Evolutionary conservation across 1,140 invertebrate genomes (phyloP), one percentile per base, ranked within the genome.

Genomic region (Pristionchus pacificus): DNA sequence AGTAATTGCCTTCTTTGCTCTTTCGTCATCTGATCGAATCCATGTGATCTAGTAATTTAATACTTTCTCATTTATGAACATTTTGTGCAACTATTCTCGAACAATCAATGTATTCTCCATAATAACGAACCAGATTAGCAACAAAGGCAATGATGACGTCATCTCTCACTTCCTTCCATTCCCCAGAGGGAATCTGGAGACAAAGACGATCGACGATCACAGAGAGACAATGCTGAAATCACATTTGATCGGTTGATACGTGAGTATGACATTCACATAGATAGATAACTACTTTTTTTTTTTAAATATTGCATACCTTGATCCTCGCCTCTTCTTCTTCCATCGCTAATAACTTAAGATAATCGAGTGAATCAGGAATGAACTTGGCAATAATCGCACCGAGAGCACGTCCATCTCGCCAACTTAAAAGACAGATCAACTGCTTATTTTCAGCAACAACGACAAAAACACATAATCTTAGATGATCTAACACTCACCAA

Each of bases 331-430:
- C 33, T 24, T 58, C 38, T 33, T 78, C 61, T 19, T 27, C 62
- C 19, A 61, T 62, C 25, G 38, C 49, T 29, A 60, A 33, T 15
- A 78, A n/a, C 1, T 30, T 1, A 10, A 60, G 6, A 31, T 58
- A 75, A 38, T 77, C 38, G 3, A 70, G n/a, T 19, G 78, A 59
- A 31, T 81, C 79, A 10, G 33, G 49, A 2, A 66, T 31, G 63
- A 77, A 81, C 66, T 78, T 74, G 58, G 66, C 61, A n/a, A 81
- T 28, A n/a, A 79, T 38, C 0, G 71, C 77, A 33, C 75, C 75
- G 14, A 81, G 71, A 0, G 79, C 58, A 15, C 49, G n/a, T 25
- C 74, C 79, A 65, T 79, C 78, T 14, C 33, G 62, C 77, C 79
- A 79, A 61, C 78, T 79, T 29, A 72, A 81, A 64, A 59, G n/a